Percentiles rank a stretch among this genome's conserved stretches.
Conservation (phyloP, 2,888 invertebrate genomes). For the Erebia ligea region DNA sequence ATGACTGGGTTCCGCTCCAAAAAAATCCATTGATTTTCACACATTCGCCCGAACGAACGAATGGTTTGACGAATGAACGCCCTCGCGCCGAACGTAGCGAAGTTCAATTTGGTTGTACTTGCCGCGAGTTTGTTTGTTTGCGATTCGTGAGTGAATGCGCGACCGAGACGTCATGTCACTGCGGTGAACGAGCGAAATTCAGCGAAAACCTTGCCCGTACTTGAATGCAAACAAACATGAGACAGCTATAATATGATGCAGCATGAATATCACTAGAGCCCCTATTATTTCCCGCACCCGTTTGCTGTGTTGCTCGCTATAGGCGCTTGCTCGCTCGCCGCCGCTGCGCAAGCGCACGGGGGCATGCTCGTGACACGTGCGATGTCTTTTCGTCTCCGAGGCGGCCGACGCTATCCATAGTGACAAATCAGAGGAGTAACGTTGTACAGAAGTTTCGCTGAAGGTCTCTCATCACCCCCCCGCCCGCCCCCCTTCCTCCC, state of each 20-base stretch:
- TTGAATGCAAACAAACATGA: conserved; percentile 50
- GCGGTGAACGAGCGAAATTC: conserved; percentile 79
- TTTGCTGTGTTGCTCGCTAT: conserved; percentile 65
- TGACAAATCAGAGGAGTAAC: conserved; percentile 70
- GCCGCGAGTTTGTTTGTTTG: conserved; percentile 66
- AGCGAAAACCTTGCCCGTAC: conserved; percentile 67
- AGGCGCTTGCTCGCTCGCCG: conserved; percentile 54
- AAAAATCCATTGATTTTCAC: conserved; percentile 26
- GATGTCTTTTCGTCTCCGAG: conserved; percentile 75
- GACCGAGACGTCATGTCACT: conserved; percentile 45
- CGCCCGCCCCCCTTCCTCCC: conserved; percentile 51
- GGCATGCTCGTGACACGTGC: conserved; percentile 77
- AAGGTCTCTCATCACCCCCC: conserved; percentile 79
- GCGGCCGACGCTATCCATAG: conserved; percentile 66
- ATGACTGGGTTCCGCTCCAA: conserved; percentile 44
- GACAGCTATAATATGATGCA: conserved; percentile 54
- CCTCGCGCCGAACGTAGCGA: conserved; percentile 37
- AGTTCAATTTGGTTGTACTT: conserved; percentile 79
- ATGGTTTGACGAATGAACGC: conserved; percentile 38
- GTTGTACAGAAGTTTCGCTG: conserved; percentile 69
- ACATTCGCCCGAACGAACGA: conserved; percentile 40
- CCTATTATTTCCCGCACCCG: conserved; percentile 55
- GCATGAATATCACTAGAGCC: conserved; percentile 57
- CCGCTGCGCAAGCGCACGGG: conserved; percentile 44
- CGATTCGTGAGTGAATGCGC: conserved; percentile 62